Base-by-base conservation (phyloP, 2,113 vertebrate species). In the Mystacornis crossleyi region DNA sequence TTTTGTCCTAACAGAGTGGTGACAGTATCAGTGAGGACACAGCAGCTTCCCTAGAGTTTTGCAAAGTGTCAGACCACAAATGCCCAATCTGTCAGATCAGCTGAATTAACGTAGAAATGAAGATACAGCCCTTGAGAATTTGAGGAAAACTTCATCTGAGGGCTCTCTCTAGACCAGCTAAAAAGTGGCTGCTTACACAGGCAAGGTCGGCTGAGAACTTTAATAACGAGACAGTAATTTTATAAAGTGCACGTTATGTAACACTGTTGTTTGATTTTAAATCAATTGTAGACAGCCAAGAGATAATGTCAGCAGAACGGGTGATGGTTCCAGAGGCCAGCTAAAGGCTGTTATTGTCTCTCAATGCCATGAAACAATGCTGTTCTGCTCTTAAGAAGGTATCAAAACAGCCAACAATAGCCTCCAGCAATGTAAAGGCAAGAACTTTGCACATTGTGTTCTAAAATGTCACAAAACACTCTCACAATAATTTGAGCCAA, bases 221-320 rank as follows among this genome's bases (percentile, higher is more conserved):
- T 14, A 60, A 73, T 55, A 91, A 71, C 7, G 14, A 72, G 60
- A 75, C 20, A 75, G 40, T 75, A 74, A 54, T 77, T n/a, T 70
- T 47, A 82, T 55, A 66, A 84, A 48, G 21, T 54, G 60, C 42
- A 66, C 5, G 4, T 90, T 72, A 86, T 42, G 47, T 95, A 96
- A 53, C 2, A 8, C 36, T 14, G 45, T 62, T 97, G 54, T 95
- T 95, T 94, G 86, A 69, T 87, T 95, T 86, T 54, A 83, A 86
- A 92, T 78, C 61, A 53, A 25, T 47, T 93, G 38, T 36, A 81
- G 82, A 48, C 43, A 72, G 86, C 65, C 69, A 84, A 86, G 91
- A 95, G 43, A 77, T 79, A 91, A 90, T 89, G 78, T 97, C 84
- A 94, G 67, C 80, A 92, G 87, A 88, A 86, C 5, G 24, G 51